These are phyloP conservation scores for Fragum whitleyi DNA, from an alignment of 2,888 invertebrate species.

Conservation along the genomic window DNA sequence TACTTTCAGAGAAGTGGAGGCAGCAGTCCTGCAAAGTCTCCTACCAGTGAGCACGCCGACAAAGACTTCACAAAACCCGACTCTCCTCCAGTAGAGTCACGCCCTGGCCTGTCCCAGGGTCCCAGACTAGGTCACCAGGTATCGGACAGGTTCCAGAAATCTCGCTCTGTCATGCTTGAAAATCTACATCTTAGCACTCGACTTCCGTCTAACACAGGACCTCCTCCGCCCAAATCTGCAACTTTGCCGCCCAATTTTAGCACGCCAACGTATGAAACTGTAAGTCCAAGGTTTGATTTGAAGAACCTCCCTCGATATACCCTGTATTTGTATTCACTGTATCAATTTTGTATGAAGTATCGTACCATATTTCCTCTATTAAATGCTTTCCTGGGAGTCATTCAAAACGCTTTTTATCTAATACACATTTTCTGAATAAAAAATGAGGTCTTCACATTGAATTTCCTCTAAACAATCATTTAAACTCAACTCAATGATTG, in stretches of 20 bases:
- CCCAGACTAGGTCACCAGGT: constrained; percentile 37
- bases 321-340: too few relatives aligned
- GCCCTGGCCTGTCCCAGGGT: constrained; percentile 23
- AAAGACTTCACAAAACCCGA: constrained; percentile 32
- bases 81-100: neutral
- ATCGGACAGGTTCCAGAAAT: constrained; percentile 59
- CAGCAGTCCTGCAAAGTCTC: constrained; percentile 53
- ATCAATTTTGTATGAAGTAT: too few relatives aligned
- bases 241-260: constrained; percentile 61
- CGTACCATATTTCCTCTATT: too few relatives aligned
- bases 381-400: too few relatives aligned
- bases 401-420: too few relatives aligned
- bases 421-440: too few relatives aligned
- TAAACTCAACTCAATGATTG: too few relatives aligned
- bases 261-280: constrained; percentile 35
- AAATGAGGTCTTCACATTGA: too few relatives aligned
- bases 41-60: constrained; percentile 31
- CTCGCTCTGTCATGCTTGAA: constrained; percentile 64
- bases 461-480: too few relatives aligned
- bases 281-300: constrained; percentile 34
- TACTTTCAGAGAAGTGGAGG: constrained; percentile 50
- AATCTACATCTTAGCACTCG: constrained; percentile 50
- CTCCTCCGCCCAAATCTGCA: constrained; percentile 65
- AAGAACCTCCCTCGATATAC: neutral
- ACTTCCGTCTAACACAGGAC: constrained; percentile 48